Percentiles rank a stretch among this genome's conserved stretches.
phyloP scores from a whole-genome alignment of 2,888 invertebrate genomes.

The Selenia dentaria region DNA sequence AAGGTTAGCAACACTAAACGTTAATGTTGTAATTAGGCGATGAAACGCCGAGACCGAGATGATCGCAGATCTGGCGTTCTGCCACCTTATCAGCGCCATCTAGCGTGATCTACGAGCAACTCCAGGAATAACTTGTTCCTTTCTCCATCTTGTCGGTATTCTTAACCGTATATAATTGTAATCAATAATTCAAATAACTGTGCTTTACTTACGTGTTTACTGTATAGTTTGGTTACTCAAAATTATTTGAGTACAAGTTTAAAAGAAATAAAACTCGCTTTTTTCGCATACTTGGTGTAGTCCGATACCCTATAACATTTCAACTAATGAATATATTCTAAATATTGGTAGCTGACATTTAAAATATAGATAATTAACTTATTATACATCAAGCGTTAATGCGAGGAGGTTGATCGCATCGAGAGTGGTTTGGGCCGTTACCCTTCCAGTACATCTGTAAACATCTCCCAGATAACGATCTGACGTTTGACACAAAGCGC shows the following conservation, averaged over 20 bases:
- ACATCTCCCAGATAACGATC: slow-evolving; percentile 80
- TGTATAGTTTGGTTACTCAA: slow-evolving; percentile 16
- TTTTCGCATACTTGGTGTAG: slow-evolving; percentile 6
- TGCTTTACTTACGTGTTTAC: neutral
- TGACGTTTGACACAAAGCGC: slow-evolving; percentile 85
- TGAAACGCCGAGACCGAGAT: slow-evolving; percentile 55
- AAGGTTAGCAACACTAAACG: slow-evolving; percentile 47
- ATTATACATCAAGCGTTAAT: slow-evolving; percentile 66
- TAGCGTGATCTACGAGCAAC: slow-evolving; percentile 72
- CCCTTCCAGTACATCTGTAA: slow-evolving; percentile 82
- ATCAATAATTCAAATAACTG: slow-evolving; percentile 2
- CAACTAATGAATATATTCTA: slow-evolving; percentile 32
- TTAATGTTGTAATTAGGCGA: slow-evolving; percentile 65
- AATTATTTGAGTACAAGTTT: slow-evolving; percentile 14
- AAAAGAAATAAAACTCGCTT: slow-evolving; percentile 16
- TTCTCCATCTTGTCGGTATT: slow-evolving; percentile 28
- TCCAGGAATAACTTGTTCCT: slow-evolving; percentile 49
- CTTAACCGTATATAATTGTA: slow-evolving; percentile 14
- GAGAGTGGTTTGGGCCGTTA: slow-evolving; percentile 70
- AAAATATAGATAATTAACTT: slow-evolving; percentile 72
- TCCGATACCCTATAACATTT: slow-evolving; percentile 5
- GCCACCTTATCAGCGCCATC: slow-evolving; percentile 78
- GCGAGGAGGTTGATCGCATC: slow-evolving; percentile 73
- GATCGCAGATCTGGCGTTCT: slow-evolving; percentile 72
- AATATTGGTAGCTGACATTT: slow-evolving; percentile 40